phyloP scores from a whole-genome alignment of 64 coral and sea anemone genomes.

The Stichodactyla helianthus region DNA sequence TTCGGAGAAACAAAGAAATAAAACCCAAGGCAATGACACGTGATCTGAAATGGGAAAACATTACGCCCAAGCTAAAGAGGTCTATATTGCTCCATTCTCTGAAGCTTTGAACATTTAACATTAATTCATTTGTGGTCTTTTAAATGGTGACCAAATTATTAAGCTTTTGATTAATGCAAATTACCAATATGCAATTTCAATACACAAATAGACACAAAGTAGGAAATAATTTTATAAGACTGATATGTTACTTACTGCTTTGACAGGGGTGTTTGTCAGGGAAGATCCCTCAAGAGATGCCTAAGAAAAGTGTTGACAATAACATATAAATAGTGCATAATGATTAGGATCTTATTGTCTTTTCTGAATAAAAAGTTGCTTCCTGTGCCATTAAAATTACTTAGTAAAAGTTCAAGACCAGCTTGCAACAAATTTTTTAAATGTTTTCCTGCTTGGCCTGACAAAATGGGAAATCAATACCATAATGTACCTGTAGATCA shows the following conservation, averaged over 20 bases:
- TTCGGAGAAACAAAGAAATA: no score
- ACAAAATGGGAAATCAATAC: not conserved
- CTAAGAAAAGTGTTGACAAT: not conserved
- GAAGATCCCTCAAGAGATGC: constrained; percentile 53
- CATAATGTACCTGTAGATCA: constrained; percentile 55
- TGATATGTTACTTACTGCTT: constrained; percentile 24
- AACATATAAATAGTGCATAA: not conserved
- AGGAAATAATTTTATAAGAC: not conserved
- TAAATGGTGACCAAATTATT: no score
- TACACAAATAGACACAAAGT: not conserved
- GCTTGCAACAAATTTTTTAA: no score
- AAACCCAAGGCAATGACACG: no score
- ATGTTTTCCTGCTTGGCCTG: no score
- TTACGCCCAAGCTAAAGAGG: no score
- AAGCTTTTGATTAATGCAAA: not conserved
- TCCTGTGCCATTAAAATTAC: no score
- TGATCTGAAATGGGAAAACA: no score
- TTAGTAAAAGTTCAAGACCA: no score
- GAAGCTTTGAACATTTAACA: no score
- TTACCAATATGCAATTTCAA: not conserved
- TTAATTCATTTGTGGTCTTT: no score
- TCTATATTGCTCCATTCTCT: no score
- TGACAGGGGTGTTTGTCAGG: constrained; percentile 26
- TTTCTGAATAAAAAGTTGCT: not conserved
- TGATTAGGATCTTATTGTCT: not conserved